Evolutionary conservation across 2,113 vertebrate species (phyloP), one percentile per base, ranked within the genome.

Genomic region (Melanotaenia duboulayi): DNA sequence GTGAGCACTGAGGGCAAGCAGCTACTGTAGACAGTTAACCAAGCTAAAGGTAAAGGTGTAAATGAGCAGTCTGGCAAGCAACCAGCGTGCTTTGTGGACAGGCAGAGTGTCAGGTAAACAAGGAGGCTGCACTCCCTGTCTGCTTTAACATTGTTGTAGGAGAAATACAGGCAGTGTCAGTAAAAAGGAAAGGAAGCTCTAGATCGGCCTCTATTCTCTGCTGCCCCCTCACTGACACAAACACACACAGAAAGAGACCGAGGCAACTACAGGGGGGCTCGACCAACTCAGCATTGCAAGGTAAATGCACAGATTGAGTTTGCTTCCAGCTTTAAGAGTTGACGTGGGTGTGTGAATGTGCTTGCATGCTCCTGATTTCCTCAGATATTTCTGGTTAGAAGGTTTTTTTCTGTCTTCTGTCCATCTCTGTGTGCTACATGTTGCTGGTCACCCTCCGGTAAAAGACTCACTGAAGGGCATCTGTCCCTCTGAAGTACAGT

Each of bases 61-160:
- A 74, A 55, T 12, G 55, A 63, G 56, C 50, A 77, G 78, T 44
- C 40, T 63, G 8, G 59, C 70, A 61, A 49, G 63, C 65, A 68
- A 66, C 63, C n/a, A 58, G 64, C 46, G 64, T 63, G 74, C 60
- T 62, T 55, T 32, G 48, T 42, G 69, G 64, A 48, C 63, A 55
- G 73, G 56, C 46, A 28, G n/a, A n/a, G 78, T 77, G 72, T 83
- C 79, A 72, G 79, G 80, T 72, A 84, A 76, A 81, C 74, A 76
- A 64, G 58, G 65, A 44, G 49, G 42, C 61, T 22, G 92, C 92
- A 64, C 57, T 72, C 13, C 16, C 49, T 78, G 76, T 54, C 83
- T 81, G 92, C 93, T 94, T 65, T 92, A 89, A 58, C 60, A 87
- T 94, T 95, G 90, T 88, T 25, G 8, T 42, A 35, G 84, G 28